Conservation (phyloP, 1,140 invertebrate genomes). For the Polyergus mexicanus region DNA sequence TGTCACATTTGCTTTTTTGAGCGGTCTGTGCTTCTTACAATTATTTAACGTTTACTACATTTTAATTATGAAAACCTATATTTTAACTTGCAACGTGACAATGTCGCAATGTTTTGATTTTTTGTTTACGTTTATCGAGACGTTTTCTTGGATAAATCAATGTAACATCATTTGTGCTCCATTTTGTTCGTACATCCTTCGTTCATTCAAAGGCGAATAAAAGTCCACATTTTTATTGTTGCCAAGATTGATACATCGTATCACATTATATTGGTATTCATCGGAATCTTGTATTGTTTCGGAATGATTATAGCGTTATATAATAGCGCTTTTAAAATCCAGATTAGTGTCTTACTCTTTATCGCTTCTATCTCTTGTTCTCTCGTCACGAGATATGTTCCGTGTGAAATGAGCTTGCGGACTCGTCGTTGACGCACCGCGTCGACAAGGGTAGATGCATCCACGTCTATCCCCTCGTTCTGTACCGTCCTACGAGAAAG, state of each 20-base stretch:
- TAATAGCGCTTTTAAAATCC: neutral
- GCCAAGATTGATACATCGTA: neutral
- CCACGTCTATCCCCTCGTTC: conserved; percentile 49
- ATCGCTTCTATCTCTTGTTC: neutral
- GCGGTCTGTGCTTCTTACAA: too few relatives aligned
- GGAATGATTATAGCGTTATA: too few relatives aligned
- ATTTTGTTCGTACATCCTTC: conserved; percentile 30
- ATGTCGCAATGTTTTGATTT: neutral
- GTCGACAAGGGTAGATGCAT: conserved; percentile 75
- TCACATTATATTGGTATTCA: conserved; percentile 5
- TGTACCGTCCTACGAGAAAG: conserved; percentile 66
- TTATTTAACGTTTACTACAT: neutral
- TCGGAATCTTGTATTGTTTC: neutral
- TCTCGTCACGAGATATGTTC: conserved; percentile 24
- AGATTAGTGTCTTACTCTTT: neutral
- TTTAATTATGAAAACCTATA: neutral
- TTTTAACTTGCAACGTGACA: neutral
- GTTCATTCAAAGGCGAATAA: conserved; percentile 15
- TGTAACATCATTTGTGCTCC: conserved; percentile 16
- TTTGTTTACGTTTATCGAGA: neutral
- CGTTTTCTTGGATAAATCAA: conserved; percentile 30
- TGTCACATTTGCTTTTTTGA: neutral
- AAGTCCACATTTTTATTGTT: conserved; percentile 19
- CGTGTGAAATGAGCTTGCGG: conserved; percentile 75
- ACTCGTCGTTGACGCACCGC: conserved; percentile 61